Conservation (phyloP, 2,888 invertebrate genomes). For the Electrophaes corylata region DNA sequence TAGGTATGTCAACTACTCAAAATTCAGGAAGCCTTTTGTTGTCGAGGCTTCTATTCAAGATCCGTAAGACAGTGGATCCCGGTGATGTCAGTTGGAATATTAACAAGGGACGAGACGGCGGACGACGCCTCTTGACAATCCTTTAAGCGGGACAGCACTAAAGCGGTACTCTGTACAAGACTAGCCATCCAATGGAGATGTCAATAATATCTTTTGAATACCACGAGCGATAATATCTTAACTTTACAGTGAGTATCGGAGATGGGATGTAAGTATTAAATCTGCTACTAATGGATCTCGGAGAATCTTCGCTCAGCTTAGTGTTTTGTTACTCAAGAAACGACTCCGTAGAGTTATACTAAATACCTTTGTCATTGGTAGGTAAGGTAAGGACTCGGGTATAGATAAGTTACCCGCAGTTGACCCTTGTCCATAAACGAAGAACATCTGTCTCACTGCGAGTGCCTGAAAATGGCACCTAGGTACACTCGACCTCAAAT, state of each 20-base stretch:
- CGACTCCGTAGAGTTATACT: background rate
- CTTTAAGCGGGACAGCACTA: conserved; percentile 51
- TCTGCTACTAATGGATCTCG: too few species aligned
- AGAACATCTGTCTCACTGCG: conserved; percentile 25
- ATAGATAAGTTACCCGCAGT: conserved; percentile 23
- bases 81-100: conserved; percentile 71
- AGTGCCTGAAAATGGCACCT: conserved; percentile 28
- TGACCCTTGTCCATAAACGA: conserved; percentile 28
- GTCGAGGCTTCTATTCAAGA: conserved; percentile 68
- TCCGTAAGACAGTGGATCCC: conserved; percentile 67
- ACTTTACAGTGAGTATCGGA: conserved; percentile 6
- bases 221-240: conserved; percentile 11
- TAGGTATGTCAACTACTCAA: conserved; percentile 61
- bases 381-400: conserved; percentile 10
- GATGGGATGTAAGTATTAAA: too few species aligned
- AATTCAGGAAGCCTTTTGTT: conserved; percentile 74
- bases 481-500: conserved; percentile 25
- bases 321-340: background rate
- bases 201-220: conserved; percentile 38
- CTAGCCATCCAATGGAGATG: conserved; percentile 4
- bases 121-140: conserved; percentile 57
- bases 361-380: background rate
- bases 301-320: background rate
- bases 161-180: conserved; percentile 4
- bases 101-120: conserved; percentile 67